These are phyloP conservation scores for Tragopan temminckii DNA, from an alignment of 2,797 vertebrate genomes.

Conservation along the genomic window DNA sequence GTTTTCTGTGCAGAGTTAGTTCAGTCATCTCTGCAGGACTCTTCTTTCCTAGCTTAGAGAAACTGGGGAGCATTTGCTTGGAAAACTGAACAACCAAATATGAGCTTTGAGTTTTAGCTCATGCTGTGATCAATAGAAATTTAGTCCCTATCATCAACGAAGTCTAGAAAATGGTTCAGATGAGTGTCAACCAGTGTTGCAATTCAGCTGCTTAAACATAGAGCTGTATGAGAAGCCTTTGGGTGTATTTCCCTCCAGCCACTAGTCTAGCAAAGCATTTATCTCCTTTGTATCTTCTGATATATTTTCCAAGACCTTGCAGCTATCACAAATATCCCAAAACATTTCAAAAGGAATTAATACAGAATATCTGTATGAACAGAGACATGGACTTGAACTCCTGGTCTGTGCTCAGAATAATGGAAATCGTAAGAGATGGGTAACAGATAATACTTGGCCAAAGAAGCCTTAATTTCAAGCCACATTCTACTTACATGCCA, in stretches of 20 bases:
- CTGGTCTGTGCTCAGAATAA: background rate
- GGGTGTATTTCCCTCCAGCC: background rate
- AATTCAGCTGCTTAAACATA: background rate
- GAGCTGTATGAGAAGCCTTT: background rate
- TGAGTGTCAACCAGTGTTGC: background rate
- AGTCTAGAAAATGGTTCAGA: background rate
- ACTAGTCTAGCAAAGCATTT: background rate
- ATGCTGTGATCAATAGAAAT: background rate
- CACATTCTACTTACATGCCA: background rate
- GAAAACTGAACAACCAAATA: background rate
- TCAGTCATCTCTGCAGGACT: background rate
- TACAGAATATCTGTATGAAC: background rate
- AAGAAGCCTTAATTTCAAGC: background rate
- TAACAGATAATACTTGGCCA: background rate
- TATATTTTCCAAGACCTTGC: background rate
- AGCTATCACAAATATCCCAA: background rate
- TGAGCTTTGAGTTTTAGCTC: background rate
- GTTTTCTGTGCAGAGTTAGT: background rate
- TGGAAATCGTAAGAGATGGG: background rate
- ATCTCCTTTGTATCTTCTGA: background rate
- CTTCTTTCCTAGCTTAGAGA: background rate
- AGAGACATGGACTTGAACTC: background rate
- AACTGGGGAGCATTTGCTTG: background rate
- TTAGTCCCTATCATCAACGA: background rate
- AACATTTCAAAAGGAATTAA: background rate